Evolutionary conservation across 2,113 vertebrate species (phyloP), one percentile per base, ranked within the genome.

Genomic region (Mustela nigripes): DNA sequence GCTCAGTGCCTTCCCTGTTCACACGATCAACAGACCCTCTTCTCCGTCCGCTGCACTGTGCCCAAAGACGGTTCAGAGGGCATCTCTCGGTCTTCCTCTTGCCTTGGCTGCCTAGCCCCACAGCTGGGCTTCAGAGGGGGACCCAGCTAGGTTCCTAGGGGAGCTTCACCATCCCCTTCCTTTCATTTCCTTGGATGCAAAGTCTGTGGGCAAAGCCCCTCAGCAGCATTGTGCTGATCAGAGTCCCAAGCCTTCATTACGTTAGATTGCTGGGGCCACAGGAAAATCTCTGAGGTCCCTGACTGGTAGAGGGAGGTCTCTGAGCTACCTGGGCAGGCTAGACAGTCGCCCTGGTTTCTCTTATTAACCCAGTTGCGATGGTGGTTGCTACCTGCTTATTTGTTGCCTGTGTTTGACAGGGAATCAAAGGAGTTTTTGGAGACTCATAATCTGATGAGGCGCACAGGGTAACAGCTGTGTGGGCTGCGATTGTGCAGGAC

Each of bases 391-490:
- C 78, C 73, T 2, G 6, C 36, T 62, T 10, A 42, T 33, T 67
- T 19, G 15, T 22, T 36, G 22, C 15, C 89, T 26, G 15, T 36
- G n/a, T 98, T 96, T 98, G 91, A 94, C 95, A 90, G 2, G 2
- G 60, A 82, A 96, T 93, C 92, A 95, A 60, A 98, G 24, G 82
- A 93, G 7, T 56, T 95, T 96, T 97, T 94, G n/a, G 92, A 97
- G 96, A 89, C 69, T 96, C 97, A 97, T 95, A 93, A 96, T 97
- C 93, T 94, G 87, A 97, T 98, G 97, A 98, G 97, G 97, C 73
- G 82, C 91, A 90, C 33, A 50, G 33, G 92, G 71, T 92, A 83
- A 62, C 33, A 95, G 92, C 89, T 31, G 9, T 62, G 71, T 97
- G 94, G 60, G 67, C 26, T 19, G 50, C 87, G 71, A 80, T 76